Conservation (phyloP, 2,113 vertebrate species). For the Coptodon bakossiorum region DNA sequence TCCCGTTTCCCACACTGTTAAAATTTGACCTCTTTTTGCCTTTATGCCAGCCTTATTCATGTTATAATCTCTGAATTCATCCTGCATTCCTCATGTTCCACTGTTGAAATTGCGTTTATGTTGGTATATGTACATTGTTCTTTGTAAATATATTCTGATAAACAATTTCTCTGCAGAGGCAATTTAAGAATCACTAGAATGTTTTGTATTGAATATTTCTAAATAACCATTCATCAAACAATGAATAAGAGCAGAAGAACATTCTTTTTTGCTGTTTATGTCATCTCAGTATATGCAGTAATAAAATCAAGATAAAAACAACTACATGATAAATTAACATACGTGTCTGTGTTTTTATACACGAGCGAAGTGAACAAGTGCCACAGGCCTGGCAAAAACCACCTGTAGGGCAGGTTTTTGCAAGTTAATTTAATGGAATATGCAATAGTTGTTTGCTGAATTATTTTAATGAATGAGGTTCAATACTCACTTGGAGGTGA, state of each 20-base stretch:
- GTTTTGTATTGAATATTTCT: background rate
- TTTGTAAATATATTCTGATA: background rate
- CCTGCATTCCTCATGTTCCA: background rate
- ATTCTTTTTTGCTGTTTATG: background rate
- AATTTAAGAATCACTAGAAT: background rate
- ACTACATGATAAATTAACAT: background rate
- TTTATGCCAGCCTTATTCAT: background rate
- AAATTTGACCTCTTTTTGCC: background rate
- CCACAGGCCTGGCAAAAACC: background rate
- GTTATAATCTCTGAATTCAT: background rate
- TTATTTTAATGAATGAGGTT: background rate
- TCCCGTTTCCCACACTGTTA: background rate
- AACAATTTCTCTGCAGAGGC: background rate
- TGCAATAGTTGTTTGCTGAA: background rate
- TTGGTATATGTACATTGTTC: background rate
- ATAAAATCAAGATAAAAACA: background rate
- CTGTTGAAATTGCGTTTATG: accelerated
- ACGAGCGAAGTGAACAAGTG: background rate
- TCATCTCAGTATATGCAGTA: background rate
- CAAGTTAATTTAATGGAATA: background rate
- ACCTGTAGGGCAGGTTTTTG: background rate
- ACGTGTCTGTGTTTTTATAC: background rate
- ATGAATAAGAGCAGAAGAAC: background rate
- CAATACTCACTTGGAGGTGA: background rate
- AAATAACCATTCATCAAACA: background rate